Base-by-base conservation (phyloP, 2,888 invertebrate species). In the Odontothrips loti region DNA sequence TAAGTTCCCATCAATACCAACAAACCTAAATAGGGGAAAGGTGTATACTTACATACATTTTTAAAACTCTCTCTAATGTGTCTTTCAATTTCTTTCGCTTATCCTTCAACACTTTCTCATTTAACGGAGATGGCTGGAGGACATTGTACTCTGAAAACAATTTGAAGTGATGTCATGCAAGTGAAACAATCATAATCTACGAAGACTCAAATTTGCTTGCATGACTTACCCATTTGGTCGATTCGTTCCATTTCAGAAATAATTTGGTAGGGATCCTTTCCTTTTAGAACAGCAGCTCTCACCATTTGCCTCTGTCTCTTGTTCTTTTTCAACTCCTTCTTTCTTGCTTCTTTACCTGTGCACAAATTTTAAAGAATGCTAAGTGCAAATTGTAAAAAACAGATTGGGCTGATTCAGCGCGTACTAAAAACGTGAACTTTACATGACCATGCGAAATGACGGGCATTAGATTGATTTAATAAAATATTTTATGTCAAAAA, bases 311-410 rank as follows among this genome's bases (percentile, higher is more conserved):
- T 90, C 87, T 99, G 99, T 84, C 97, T 94, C 88, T 99, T 99
- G 87, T 99, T 99, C 90, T 98, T 99, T 88, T 99, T 99, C 75
- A 99, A 88, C 88, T 99, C 99, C 86, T 97, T 96, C 87, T 98
- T 98, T 81, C 98, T 91, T 20, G 98, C 98, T 88, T 98, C 98
- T 88, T 99, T 99, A 86, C 98, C 96, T 97, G 86, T 80, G 87
- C 80, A 81, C 81, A 82, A 79, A 82, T 8, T 47, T 79, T 34
- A 29, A 29, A 48, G 63, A 34, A 80, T 79, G 29, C n/a, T 27
- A 47, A n/a, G 75, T 17, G 68, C 79, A 79, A 34, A 23, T 23
- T 15, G 34, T 63, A 1, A 58, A 11, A n/a, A 43, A 1, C 15
- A 17, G 17, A 15, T 15, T n/a, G n/a, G n/a, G n/a, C n/a, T n/a